Conservation (phyloP, 2,113 vertebrate genomes). For the Lophura nycthemera region DNA sequence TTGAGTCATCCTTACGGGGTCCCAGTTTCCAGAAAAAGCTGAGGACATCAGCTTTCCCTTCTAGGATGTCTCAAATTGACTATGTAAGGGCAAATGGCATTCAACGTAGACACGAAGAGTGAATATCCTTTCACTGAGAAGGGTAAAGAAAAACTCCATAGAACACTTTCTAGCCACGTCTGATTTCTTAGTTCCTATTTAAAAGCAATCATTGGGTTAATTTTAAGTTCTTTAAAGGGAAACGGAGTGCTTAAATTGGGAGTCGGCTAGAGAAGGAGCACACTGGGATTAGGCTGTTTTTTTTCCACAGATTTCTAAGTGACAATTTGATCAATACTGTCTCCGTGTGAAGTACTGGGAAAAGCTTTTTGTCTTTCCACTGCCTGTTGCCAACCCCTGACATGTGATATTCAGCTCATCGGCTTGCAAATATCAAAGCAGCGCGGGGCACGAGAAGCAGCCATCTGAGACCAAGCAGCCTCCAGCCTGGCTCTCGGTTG, state of each 20-base stretch:
- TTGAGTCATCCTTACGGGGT: slow-evolving; percentile 27
- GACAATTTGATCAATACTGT: slow-evolving; percentile 37
- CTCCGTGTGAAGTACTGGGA: not conserved
- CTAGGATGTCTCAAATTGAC: slow-evolving; percentile 17
- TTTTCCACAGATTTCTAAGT: slow-evolving; percentile 21
- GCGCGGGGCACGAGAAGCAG: not conserved
- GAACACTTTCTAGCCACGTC: not conserved
- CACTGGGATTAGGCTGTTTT: not conserved
- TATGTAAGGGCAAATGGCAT: slow-evolving; percentile 27
- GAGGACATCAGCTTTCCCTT: slow-evolving; percentile 25
- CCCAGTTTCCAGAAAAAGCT: slow-evolving; percentile 27
- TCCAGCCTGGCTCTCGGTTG: not conserved
- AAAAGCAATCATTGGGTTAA: slow-evolving; percentile 47
- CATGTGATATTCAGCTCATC: slow-evolving; percentile 21
- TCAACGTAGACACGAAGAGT: slow-evolving; percentile 3
- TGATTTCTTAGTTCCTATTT: slow-evolving; percentile 28
- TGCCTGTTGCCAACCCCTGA: slow-evolving; percentile 2
- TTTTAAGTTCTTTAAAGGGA: slow-evolving; percentile 40
- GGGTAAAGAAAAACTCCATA: slow-evolving; percentile 18
- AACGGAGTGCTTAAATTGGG: slow-evolving; percentile 17
- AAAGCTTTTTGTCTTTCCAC: slow-evolving; percentile 43
- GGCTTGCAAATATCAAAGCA: not conserved
- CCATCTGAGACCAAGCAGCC: not conserved
- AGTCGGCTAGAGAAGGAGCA: not conserved
- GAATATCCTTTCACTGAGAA: not conserved